phyloP scores from a whole-genome alignment of 2,888 invertebrate species.

The Hesperia comma region DNA sequence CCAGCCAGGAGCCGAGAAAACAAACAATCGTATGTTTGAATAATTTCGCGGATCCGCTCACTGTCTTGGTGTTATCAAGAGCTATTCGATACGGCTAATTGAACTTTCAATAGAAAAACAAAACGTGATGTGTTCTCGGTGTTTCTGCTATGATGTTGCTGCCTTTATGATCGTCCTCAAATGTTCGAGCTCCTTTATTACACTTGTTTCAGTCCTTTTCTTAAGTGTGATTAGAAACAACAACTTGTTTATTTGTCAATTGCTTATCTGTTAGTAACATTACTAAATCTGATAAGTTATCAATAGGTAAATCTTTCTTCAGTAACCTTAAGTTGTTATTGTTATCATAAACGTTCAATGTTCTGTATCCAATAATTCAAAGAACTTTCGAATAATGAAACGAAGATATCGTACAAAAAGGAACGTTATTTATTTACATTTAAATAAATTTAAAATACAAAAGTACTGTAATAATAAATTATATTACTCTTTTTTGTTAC shows the following conservation, averaged over 20 bases:
- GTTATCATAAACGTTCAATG: no score
- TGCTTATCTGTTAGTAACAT: not conserved
- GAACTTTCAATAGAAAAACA: constrained; percentile 8
- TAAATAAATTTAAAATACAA: no score
- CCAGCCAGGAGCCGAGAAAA: constrained; percentile 62
- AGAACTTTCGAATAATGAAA: no score
- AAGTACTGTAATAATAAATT: not conserved
- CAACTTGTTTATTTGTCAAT: not conserved
- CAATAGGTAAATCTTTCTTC: no score
- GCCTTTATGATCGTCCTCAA: not conserved
- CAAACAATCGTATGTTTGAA: constrained; percentile 62
- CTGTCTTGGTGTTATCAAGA: constrained; percentile 50
- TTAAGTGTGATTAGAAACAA: no score
- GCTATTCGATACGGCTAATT: constrained; percentile 17
- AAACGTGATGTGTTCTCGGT: constrained; percentile 34
- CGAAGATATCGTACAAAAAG: no score
- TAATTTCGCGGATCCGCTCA: constrained; percentile 56
- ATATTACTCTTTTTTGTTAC: no score
- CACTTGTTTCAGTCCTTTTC: not conserved
- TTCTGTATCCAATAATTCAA: no score
- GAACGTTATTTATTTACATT: no score
- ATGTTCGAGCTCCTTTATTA: not conserved
- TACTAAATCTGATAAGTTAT: not conserved
- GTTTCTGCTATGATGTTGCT: not conserved
- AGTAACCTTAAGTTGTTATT: no score